These are phyloP conservation scores for Paracanthobrama guichenoti DNA, from an alignment of 2,113 vertebrate species.

Conservation along the genomic window DNA sequence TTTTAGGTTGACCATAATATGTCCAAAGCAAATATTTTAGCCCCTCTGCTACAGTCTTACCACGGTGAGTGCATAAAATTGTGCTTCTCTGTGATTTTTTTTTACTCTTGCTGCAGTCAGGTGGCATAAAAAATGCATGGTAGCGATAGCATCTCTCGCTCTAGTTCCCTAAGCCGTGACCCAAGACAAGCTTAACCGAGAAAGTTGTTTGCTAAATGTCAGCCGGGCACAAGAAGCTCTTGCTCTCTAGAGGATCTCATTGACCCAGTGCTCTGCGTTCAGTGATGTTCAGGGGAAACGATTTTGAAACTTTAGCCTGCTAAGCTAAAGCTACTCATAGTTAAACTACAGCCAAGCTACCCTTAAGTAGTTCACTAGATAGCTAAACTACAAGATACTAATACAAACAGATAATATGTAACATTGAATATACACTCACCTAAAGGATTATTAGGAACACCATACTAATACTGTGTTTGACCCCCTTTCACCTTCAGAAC, in stretches of 20 bases:
- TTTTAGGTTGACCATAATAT: slow-evolving; percentile 20
- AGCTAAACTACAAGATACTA: background rate
- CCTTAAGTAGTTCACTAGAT: background rate
- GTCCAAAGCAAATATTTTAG: background rate
- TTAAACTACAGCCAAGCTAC: background rate
- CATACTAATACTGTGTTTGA: too few species aligned
- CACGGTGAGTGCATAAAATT: slow-evolving; percentile 40
- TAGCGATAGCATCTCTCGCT: slow-evolving; percentile 8
- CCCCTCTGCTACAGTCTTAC: slow-evolving; percentile 8
- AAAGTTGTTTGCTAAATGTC: slow-evolving; percentile 36
- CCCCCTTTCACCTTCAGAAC: too few species aligned
- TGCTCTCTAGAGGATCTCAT: slow-evolving; percentile 1
- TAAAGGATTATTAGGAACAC: too few species aligned
- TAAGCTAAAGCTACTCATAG: background rate
- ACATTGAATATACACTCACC: background rate
- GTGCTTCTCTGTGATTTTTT: slow-evolving; percentile 20
- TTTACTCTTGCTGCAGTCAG: slow-evolving; percentile 28
- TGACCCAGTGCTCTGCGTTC: background rate
- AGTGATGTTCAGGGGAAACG: background rate
- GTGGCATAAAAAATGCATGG: slow-evolving; percentile 49
- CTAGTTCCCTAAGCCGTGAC: slow-evolving; percentile 18
- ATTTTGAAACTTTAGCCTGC: background rate
- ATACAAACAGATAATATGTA: background rate
- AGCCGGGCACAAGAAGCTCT: slow-evolving; percentile 2
- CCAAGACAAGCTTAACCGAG: background rate